phyloP scores from a whole-genome alignment of 2,888 invertebrate species.

The Andrena fulva region DNA sequence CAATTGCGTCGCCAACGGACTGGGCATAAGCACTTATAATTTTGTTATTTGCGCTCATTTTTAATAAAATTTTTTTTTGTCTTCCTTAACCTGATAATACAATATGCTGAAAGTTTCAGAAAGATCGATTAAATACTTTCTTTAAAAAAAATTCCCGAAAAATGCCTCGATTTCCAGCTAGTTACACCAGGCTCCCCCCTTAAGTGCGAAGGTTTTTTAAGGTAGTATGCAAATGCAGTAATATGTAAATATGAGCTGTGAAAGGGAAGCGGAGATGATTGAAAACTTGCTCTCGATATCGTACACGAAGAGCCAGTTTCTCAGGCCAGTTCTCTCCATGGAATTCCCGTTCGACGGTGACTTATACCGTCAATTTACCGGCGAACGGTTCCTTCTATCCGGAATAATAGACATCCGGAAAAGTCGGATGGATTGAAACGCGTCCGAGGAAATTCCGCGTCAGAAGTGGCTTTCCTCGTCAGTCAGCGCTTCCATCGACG shows the following conservation, averaged over 20 bases:
- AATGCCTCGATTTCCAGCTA: no score
- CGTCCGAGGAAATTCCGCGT: constrained; percentile 34
- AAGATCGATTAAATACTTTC: no score
- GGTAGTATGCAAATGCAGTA: neutral
- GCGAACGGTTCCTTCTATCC: constrained; percentile 34
- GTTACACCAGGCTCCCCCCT: no score
- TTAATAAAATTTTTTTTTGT: no score
- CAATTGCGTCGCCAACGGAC: no score
- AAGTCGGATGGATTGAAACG: constrained; percentile 38
- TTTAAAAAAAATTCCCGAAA: no score
- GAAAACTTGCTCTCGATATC: constrained; percentile 13
- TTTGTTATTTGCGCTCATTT: no score
- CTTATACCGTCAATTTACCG: constrained; percentile 42
- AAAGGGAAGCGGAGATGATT: constrained; percentile 1
- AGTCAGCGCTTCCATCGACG: constrained; percentile 19
- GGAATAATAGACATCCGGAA: constrained; percentile 54
- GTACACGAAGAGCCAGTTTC: neutral
- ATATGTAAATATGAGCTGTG: neutral
- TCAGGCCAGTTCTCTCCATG: constrained; percentile 16
- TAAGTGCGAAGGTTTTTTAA: neutral
- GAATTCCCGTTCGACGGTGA: constrained; percentile 14
- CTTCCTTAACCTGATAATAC: no score
- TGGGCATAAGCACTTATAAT: no score
- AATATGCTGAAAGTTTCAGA: no score
- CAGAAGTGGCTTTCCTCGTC: constrained; percentile 30